These are phyloP conservation scores for Pterophyllum scalare DNA, from an alignment of 2,113 vertebrate genomes.

Conservation along the genomic window DNA sequence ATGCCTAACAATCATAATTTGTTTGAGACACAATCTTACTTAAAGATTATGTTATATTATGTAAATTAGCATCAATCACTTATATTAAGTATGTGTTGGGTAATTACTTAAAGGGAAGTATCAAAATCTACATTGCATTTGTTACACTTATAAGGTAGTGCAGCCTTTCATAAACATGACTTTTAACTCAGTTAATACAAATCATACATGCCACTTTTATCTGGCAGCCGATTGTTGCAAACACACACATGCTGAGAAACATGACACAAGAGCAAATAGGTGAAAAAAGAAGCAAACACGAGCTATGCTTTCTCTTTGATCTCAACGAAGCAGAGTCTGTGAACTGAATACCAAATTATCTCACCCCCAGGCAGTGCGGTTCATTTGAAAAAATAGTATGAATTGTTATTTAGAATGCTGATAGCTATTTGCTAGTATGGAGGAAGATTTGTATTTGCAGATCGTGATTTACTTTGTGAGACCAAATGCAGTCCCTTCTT, in stretches of 20 bases:
- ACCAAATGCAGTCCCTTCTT: constrained; percentile 31
- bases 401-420: too few species aligned
- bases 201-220: constrained; percentile 21
- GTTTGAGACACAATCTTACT: neutral
- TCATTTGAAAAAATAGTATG: constrained; percentile 41
- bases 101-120: neutral
- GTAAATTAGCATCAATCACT: neutral
- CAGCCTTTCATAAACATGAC: neutral
- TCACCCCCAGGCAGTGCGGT: constrained; percentile 11
- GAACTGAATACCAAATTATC: constrained; percentile 21
- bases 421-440: constrained; percentile 25
- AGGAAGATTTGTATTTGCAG: constrained; percentile 37
- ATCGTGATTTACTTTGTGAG: constrained; percentile 45
- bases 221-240: neutral
- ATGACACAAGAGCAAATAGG: neutral
- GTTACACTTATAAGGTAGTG: neutral
- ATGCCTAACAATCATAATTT: neutral
- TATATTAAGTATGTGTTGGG: neutral
- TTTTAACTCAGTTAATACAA: neutral
- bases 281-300: constrained; percentile 22
- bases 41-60: neutral
- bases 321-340: constrained; percentile 9
- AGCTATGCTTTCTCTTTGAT: constrained; percentile 35
- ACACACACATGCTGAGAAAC: neutral
- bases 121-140: neutral